Evolutionary conservation across 2,797 vertebrate species (phyloP).

Genomic region (Leptodactylus fallax): DNA sequence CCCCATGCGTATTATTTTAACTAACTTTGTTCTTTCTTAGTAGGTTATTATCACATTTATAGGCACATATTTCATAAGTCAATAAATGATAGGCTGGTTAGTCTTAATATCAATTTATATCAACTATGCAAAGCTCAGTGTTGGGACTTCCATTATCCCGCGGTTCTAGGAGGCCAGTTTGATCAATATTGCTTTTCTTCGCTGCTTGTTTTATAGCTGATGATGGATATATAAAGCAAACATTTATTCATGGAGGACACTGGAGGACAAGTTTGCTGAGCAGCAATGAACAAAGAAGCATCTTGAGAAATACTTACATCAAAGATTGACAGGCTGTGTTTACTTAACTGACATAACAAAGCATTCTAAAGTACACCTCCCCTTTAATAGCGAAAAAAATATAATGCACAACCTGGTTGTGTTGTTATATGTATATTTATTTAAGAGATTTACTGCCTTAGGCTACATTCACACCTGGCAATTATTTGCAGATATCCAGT

Average conservation of each 20-base stretch:
- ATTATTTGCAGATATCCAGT: neutral
- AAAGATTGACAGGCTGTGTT: neutral
- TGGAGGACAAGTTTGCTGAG: constrained; percentile 23
- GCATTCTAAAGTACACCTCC: neutral
- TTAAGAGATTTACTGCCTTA: neutral
- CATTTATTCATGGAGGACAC: constrained; percentile 31
- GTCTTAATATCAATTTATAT: neutral
- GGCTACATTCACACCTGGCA: neutral
- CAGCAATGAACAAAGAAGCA: constrained; percentile 8
- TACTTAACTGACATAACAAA: constrained; percentile 11
- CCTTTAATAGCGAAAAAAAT: neutral
- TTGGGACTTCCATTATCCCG: neutral
- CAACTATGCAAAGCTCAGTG: neutral
- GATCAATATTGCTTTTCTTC: neutral
- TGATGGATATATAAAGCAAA: constrained; percentile 34
- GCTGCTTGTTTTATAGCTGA: constrained; percentile 21
- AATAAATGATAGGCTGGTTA: neutral
- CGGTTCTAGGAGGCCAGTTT: neutral
- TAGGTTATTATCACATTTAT: neutral
- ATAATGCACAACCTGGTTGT: neutral
- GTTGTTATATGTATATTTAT: neutral
- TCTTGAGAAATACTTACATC: constrained; percentile 25
- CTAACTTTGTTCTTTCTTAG: too few relatives aligned
- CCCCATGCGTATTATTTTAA: too few relatives aligned
- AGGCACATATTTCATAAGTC: neutral